A percentile compares a stretch with the other conserved stretches of the same genome.
phyloP scores from a whole-genome alignment of 2,888 invertebrate species.

The Podabrus alpinus region DNA sequence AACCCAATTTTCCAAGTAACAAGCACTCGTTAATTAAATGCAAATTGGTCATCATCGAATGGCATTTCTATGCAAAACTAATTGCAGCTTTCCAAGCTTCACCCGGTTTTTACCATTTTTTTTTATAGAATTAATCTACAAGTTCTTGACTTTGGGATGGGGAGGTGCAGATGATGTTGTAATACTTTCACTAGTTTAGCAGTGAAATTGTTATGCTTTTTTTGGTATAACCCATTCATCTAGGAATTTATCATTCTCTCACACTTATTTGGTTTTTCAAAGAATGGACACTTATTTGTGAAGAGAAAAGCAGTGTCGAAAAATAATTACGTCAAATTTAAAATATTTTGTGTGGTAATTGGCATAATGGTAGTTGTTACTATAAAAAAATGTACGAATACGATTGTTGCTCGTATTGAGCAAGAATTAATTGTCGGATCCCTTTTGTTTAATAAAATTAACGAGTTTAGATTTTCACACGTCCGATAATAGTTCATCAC shows the following conservation, averaged over 20 bases:
- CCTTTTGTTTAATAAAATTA: background rate
- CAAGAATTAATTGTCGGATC: background rate
- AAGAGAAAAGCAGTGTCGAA: background rate
- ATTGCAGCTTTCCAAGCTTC: no score
- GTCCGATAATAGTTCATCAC: conserved; percentile 1
- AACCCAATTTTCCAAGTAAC: no score
- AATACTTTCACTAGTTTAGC: background rate
- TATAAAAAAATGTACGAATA: background rate
- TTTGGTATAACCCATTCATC: no score
- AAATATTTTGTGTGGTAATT: background rate
- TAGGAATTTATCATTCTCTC: background rate
- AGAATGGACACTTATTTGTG: background rate
- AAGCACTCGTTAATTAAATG: no score
- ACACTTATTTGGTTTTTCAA: background rate
- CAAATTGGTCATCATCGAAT: no score
- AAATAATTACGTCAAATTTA: background rate
- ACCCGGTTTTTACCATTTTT: no score
- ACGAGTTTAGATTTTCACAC: background rate
- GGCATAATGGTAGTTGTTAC: background rate
- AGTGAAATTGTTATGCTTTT: background rate
- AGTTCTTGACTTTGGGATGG: background rate
- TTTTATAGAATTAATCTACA: no score
- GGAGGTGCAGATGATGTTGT: background rate
- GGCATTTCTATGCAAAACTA: no score
- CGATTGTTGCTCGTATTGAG: background rate